phyloP scores from a whole-genome alignment of 2,888 invertebrate species.

The Zygaena filipendulae region DNA sequence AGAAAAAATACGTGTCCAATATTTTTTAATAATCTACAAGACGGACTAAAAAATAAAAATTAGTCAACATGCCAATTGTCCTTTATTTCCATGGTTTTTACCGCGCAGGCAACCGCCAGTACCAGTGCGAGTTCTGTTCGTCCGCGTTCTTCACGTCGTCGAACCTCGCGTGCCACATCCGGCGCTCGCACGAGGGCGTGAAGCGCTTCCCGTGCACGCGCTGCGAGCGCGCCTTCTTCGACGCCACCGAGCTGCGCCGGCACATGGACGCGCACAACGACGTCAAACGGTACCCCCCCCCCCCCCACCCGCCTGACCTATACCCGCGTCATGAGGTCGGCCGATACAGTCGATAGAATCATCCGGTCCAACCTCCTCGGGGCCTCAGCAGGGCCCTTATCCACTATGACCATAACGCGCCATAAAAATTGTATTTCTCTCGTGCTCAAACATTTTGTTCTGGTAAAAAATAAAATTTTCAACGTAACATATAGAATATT shows the following conservation, averaged over 20 bases:
- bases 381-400: background rate
- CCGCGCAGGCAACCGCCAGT: constrained; percentile 34
- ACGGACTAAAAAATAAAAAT: too few relatives aligned
- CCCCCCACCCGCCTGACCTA: background rate
- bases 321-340: background rate
- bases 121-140: constrained; percentile 35
- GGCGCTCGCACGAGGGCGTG: constrained; percentile 23
- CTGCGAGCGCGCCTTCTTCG: constrained; percentile 29
- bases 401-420: too few relatives aligned
- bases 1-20: too few relatives aligned
- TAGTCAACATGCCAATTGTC: too few relatives aligned
- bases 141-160: constrained; percentile 28
- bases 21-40: too few relatives aligned
- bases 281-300: constrained; percentile 38
- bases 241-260: constrained; percentile 26
- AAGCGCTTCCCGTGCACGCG: constrained; percentile 22
- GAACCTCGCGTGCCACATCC: constrained; percentile 30
- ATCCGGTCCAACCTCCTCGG: background rate
- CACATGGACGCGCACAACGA: constrained; percentile 39
- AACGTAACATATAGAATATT: too few relatives aligned
- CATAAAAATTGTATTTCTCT: background rate
- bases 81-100: too few relatives aligned
- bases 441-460: too few relatives aligned
- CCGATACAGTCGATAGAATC: background rate
- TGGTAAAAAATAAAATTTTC: too few relatives aligned